A percentile compares a stretch with the other conserved stretches of the same genome.
These are phyloP conservation scores for Botia kubotai DNA, from an alignment of 2,797 vertebrate species.

Conservation along the genomic window DNA sequence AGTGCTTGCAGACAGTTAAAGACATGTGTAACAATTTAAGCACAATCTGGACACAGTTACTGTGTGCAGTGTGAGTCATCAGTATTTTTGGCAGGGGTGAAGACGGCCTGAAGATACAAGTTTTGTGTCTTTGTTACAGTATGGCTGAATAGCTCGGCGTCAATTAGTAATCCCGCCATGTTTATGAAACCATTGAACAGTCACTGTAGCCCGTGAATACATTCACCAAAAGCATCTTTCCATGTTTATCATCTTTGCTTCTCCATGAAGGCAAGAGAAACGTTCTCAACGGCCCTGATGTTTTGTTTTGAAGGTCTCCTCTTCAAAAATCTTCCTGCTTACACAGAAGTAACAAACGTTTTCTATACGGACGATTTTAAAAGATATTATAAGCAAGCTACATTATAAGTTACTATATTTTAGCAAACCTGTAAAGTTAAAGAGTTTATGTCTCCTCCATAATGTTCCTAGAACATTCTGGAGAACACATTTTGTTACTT, in stretches of 20 bases:
- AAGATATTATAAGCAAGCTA: background rate
- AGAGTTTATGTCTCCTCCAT: background rate
- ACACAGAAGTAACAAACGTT: background rate
- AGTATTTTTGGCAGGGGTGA: too few relatives aligned
- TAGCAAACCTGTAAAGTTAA: background rate
- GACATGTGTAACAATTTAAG: too few relatives aligned
- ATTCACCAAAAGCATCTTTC: slow-evolving; percentile 7
- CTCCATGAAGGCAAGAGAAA: slow-evolving; percentile 3
- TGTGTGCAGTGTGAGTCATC: too few relatives aligned
- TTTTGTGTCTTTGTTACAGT: background rate
- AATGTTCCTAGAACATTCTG: background rate
- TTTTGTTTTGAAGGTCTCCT: background rate
- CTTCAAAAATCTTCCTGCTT: background rate
- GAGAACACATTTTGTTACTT: too few relatives aligned
- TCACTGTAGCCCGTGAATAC: slow-evolving; percentile 2
- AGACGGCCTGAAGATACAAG: too few relatives aligned
- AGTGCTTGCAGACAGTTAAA: too few relatives aligned
- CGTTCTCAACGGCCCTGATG: background rate
- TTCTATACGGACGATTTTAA: background rate
- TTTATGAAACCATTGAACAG: background rate
- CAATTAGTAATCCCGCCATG: background rate
- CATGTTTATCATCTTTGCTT: slow-evolving; percentile 2
- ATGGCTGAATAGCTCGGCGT: background rate
- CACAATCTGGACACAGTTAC: too few relatives aligned
- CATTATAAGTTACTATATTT: background rate